Base-by-base conservation (phyloP, 2,113 vertebrate species). In the Ictalurus punctatus region DNA sequence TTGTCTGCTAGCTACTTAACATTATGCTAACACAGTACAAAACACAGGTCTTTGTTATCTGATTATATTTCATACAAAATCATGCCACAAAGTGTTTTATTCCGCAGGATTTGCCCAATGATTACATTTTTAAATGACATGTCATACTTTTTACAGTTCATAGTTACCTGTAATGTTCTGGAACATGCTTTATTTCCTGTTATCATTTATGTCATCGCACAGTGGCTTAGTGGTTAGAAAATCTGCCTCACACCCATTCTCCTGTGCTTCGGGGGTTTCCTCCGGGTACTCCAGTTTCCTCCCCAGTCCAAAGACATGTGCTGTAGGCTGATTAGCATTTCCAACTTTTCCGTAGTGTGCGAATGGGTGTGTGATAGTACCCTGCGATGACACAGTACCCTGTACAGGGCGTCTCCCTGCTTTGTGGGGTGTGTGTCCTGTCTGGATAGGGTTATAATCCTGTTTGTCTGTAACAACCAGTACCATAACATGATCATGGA, bases 361-460 rank as follows among this genome's bases (percentile, higher is more conserved):
- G 48, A 48, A 48, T 9, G 8, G 48, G 48, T 48, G 7, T 52
- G 48, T 9, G 48, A 52, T 9, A 10, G 48, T 52, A 9, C 48
- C 48, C 48, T 52, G 48, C 10, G 48, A 52, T 52, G 48, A 48
- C 44, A 48, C 6, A 48, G 44, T 10, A 52, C 48, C 9, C 9
- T 10, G 48, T 52, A 52, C 48, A 52, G 48, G 9, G 48, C 10
- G 9, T 52, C 48, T 9, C 48, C 9, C 48, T 52, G 9, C 48
- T 52, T 52, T 52, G 8, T 52, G 48, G 44, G 44, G 44, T 48
- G 44, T 48, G 44, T 48, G 44, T 52, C 59, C 74, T 40, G 34
- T 65, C 40, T 21, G 91, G 91, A 93, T 93, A 92, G 93, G 92
- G 88, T 89, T 93, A 91, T 92, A 81, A 90, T 79, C 40, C 17